Evolutionary conservation across 2,888 invertebrate species (phyloP).

Genomic region (Trissoscelio sp.): DNA sequence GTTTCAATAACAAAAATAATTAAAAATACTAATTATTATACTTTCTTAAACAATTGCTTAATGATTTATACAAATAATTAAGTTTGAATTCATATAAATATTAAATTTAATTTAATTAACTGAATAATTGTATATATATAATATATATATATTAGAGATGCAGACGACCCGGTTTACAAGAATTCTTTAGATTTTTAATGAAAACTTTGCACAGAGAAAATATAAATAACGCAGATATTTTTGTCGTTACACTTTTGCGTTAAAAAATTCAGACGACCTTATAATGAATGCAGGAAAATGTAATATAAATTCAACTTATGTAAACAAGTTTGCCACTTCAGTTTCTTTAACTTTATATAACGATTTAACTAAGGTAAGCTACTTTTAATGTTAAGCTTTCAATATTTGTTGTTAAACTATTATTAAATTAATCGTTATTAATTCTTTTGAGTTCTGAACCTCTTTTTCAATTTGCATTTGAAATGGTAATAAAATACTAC

Average conservation of each 20-base stretch:
- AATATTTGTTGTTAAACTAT: no score
- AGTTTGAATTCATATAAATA: no score
- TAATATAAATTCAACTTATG: constrained; percentile 22
- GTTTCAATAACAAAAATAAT: background rate
- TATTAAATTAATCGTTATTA: no score
- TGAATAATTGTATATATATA: background rate
- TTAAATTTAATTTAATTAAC: no score
- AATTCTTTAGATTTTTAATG: constrained; percentile 14
- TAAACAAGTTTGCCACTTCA: constrained; percentile 2
- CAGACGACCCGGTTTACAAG: background rate
- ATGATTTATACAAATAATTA: no score
- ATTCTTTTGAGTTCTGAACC: no score
- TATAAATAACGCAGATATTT: constrained; percentile 23
- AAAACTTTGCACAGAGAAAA: constrained; percentile 10
- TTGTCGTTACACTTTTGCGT: constrained; percentile 6
- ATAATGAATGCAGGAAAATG: constrained; percentile 26
- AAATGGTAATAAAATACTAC: no score
- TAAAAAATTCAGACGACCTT: constrained; percentile 23
- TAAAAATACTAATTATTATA: no score
- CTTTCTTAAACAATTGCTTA: no score
- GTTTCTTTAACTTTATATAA: background rate
- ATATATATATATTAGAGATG: background rate
- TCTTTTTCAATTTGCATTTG: no score
- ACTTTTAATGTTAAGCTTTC: background rate
- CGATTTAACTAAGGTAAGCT: background rate